Percentiles rank a stretch among this genome's conserved stretches.
phyloP scores from a whole-genome alignment of 35 echinoderm and acorn worm genomes.

The Stichopus chloronotus region DNA sequence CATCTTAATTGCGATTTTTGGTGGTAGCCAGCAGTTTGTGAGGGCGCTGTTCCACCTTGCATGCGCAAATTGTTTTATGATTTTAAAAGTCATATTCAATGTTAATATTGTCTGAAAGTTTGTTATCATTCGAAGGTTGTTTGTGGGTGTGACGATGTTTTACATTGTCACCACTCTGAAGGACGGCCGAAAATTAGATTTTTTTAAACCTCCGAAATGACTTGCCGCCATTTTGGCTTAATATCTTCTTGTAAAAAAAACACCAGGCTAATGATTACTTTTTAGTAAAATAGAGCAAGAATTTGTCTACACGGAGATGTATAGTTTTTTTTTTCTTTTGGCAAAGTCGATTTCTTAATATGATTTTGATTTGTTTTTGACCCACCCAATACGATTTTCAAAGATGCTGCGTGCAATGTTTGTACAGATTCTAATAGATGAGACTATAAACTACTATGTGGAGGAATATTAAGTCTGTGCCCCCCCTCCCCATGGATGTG shows the following conservation, averaged over 20 bases:
- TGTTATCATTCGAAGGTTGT: neutral
- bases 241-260: neutral
- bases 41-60: neutral
- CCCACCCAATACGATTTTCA: neutral
- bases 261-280: neutral
- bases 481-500: neutral
- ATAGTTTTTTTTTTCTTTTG: neutral
- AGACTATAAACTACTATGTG: neutral
- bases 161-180: neutral
- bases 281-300: conserved; percentile 4
- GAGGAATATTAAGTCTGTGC: neutral
- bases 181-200: neutral
- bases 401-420: neutral
- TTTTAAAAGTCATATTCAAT: neutral
- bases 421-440: neutral
- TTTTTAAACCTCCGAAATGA: neutral
- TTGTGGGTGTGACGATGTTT: neutral
- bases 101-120: neutral
- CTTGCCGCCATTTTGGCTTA: conserved; percentile 11
- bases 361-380: neutral
- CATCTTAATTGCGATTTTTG: neutral
- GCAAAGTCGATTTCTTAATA: neutral
- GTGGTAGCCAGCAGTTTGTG: neutral
- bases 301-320: neutral
- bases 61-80: neutral